A percentile compares a stretch with the other conserved stretches of the same genome.
Evolutionary conservation across 2,797 vertebrate species (phyloP).

Genomic region (Argyrosomus regius): DNA sequence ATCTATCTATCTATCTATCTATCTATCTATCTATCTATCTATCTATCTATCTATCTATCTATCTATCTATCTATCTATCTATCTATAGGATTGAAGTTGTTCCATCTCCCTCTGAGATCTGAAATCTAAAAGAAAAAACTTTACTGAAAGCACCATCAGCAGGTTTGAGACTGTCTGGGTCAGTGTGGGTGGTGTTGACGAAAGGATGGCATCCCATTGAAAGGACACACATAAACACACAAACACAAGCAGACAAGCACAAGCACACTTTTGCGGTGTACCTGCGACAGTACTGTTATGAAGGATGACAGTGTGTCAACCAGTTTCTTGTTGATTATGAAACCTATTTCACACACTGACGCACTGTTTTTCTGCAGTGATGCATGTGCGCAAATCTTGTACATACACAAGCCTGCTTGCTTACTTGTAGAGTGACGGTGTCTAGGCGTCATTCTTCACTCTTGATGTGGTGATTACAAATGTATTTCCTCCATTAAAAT

Average conservation of each 20-base stretch:
- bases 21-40: neutral
- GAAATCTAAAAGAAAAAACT: constrained; percentile 31
- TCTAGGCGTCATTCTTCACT: constrained; percentile 7
- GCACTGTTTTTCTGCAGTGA: constrained; percentile 39
- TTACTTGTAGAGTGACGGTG: constrained; percentile 17
- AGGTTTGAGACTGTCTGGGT: constrained; percentile 63
- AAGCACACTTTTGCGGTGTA: constrained; percentile 61
- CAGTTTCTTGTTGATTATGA: constrained; percentile 76
- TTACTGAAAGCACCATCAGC: constrained; percentile 61
- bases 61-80: neutral
- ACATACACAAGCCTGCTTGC: constrained; percentile 11
- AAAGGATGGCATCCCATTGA: constrained; percentile 46
- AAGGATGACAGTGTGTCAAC: constrained; percentile 71
- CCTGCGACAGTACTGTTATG: constrained; percentile 71
- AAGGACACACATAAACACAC: constrained; percentile 40
- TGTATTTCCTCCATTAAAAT: constrained; percentile 6
- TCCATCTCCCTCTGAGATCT: constrained; percentile 42
- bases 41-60: neutral
- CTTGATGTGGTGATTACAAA: constrained; percentile 17
- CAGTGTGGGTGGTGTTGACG: constrained; percentile 74
- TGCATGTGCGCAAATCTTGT: constrained; percentile 37
- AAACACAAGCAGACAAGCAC: constrained; percentile 35
- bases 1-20: constrained; percentile 10
- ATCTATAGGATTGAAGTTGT: neutral
- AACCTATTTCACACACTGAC: constrained; percentile 70